These are phyloP conservation scores for Bungarus multicinctus DNA, from an alignment of 2,113 vertebrate genomes.

Conservation along the genomic window DNA sequence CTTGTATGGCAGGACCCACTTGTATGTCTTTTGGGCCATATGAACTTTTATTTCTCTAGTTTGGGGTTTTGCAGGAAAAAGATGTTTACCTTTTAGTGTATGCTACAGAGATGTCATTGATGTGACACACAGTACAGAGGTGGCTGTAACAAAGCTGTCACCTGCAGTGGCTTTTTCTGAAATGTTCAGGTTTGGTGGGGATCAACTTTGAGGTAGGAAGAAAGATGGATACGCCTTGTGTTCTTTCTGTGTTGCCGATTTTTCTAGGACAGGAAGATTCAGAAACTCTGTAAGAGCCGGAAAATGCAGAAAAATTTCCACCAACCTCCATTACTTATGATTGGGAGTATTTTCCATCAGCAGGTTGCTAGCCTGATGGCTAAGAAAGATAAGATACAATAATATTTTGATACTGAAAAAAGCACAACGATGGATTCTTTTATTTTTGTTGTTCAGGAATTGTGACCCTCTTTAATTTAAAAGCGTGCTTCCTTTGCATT, in stretches of 20 bases:
- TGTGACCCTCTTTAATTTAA: background rate
- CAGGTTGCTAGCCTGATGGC: background rate
- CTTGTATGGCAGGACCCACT: too few species aligned
- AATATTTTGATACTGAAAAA: background rate
- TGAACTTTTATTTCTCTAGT: background rate
- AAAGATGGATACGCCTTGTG: background rate
- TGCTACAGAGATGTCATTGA: background rate
- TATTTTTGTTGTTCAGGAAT: background rate
- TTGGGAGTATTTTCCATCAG: background rate
- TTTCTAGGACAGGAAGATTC: background rate
- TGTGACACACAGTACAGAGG: background rate
- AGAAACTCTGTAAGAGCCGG: background rate
- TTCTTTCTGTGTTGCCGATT: background rate
- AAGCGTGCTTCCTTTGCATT: background rate
- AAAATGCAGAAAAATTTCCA: background rate
- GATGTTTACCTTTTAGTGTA: background rate
- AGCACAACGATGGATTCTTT: background rate
- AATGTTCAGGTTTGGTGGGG: background rate
- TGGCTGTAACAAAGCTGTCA: background rate
- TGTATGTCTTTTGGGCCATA: background rate
- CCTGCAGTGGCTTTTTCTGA: background rate
- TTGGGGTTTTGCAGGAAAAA: background rate
- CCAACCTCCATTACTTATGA: background rate
- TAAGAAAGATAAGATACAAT: background rate
- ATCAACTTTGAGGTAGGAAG: background rate